These are phyloP conservation scores for Dasyurus viverrinus DNA, from an alignment of 2,113 vertebrate genomes.

Conservation along the genomic window DNA sequence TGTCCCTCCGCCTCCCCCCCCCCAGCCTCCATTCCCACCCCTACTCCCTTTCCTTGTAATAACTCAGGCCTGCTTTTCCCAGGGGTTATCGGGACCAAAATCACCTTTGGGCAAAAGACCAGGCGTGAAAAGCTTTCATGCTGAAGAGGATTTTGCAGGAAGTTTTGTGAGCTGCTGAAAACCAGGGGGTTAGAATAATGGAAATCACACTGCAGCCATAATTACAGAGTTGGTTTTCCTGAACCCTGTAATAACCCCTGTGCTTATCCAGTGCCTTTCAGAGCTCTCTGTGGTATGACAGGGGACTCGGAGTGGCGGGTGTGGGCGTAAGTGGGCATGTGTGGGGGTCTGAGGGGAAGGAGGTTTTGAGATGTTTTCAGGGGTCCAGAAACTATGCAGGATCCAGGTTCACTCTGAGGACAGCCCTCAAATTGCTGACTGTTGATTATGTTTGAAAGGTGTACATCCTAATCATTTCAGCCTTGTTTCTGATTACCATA, in stretches of 20 bases:
- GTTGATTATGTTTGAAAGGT: constrained; percentile 49
- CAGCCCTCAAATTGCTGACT: constrained; percentile 49
- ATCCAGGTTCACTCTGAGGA: constrained; percentile 24
- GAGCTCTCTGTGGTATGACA: constrained; percentile 43
- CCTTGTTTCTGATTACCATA: constrained; percentile 49
- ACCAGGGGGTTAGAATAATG: constrained; percentile 51
- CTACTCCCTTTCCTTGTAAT: constrained; percentile 37
- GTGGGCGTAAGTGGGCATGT: not conserved
- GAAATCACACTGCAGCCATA: constrained; percentile 43
- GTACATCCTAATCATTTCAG: constrained; percentile 21
- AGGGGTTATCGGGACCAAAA: constrained; percentile 55
- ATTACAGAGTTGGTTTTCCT: constrained; percentile 55
- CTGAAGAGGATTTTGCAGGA: constrained; percentile 30
- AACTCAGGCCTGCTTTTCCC: constrained; percentile 48
- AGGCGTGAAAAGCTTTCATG: not conserved
- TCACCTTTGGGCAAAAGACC: constrained; percentile 61
- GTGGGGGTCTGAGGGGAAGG: constrained; percentile 6
- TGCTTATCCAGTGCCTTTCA: constrained; percentile 35
- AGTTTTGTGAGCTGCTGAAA: constrained; percentile 53
- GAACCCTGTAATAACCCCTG: constrained; percentile 69
- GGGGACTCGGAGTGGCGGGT: constrained; percentile 22
- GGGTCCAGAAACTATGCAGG: constrained; percentile 24
- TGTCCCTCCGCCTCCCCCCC: not conserved
- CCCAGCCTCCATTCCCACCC: constrained; percentile 29
- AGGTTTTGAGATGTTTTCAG: constrained; percentile 6